Base-by-base conservation (phyloP, 2,797 vertebrate species). In the Gephyroberyx darwinii region DNA sequence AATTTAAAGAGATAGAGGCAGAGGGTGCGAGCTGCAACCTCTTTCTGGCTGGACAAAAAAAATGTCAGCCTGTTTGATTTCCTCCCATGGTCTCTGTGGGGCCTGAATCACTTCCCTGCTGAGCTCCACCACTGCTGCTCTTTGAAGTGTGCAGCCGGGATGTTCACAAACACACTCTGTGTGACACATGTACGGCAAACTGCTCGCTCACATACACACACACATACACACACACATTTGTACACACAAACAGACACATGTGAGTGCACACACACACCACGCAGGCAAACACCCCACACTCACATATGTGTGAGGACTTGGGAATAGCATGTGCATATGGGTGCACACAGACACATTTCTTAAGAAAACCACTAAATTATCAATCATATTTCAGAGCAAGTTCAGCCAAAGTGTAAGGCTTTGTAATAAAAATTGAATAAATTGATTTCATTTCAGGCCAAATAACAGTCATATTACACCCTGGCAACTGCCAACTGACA, bases 31-130 rank as follows among this genome's bases (percentile, higher is more conserved):
- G 65, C n/a, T 33, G 43, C 52, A 81, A 85, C 63, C 84, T 80
- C 78, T 71, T 78, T 83, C 72, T 74, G 74, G 65, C 56, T 68
- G 78, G 50, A 65, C 72, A 61, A 56, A 69, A 74, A 73, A 87
- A 84, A 75, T 58, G 67, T 50, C 72, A 78, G 75, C 33, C 55
- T 75, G 75, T 86, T 88, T 89, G 81, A 89, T 89, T 92, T 86
- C 76, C 67, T 83, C 79, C 53, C 52, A 41, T 83, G 74, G 81
- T 87, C 81, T 88, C 82, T 82, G 65, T 74, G 71, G 77, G 61
- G 78, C 69, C 68, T 53, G 61, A 85, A 66, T 84, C 71, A 75
- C 77, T 78, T 81, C 71, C 79, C 85, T 63, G 66, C 77, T 86
- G 89, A 80, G 86, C 54, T 17, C 53, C 74, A 77, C 66, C 67